Evolutionary conservation across 2,888 invertebrate genomes (phyloP).

Genomic region (Idaea biselata): DNA sequence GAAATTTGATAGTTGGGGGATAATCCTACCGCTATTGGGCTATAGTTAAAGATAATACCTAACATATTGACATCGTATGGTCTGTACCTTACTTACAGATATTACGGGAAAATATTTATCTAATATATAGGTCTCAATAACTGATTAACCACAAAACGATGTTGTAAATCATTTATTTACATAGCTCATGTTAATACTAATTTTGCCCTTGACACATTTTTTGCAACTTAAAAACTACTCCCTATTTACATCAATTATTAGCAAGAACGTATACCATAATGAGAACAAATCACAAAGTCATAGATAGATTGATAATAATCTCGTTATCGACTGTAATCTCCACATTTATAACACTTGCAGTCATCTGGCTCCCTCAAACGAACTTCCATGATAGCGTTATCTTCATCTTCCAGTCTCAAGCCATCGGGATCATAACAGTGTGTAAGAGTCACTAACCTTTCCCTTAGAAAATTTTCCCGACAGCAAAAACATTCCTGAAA

Average conservation of each 20-base stretch:
- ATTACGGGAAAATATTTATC: too few relatives aligned
- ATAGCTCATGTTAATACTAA: not conserved
- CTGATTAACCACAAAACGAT: not conserved
- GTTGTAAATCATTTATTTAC: not conserved
- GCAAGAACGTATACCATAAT: not conserved
- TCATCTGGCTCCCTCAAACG: constrained; percentile 92
- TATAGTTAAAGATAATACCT: too few relatives aligned
- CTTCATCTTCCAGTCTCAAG: constrained; percentile 85
- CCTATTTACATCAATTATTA: not conserved
- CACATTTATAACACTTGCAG: constrained; percentile 95
- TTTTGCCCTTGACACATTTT: not conserved
- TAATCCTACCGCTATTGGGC: too few relatives aligned
- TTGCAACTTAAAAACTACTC: not conserved
- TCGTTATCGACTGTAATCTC: constrained; percentile 87
- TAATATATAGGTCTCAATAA: not conserved
- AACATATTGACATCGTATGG: too few relatives aligned
- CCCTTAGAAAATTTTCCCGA: constrained; percentile 91
- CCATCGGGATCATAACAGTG: constrained; percentile 96
- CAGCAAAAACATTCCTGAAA: constrained; percentile 95
- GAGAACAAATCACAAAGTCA: not conserved
- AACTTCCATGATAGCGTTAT: constrained; percentile 88
- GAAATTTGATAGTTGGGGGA: too few relatives aligned
- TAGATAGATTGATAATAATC: too few relatives aligned
- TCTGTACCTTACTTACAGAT: too few relatives aligned
- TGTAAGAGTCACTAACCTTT: constrained; percentile 87